phyloP scores from a whole-genome alignment of 2,797 vertebrate species.

The Diplodus puntazzo region DNA sequence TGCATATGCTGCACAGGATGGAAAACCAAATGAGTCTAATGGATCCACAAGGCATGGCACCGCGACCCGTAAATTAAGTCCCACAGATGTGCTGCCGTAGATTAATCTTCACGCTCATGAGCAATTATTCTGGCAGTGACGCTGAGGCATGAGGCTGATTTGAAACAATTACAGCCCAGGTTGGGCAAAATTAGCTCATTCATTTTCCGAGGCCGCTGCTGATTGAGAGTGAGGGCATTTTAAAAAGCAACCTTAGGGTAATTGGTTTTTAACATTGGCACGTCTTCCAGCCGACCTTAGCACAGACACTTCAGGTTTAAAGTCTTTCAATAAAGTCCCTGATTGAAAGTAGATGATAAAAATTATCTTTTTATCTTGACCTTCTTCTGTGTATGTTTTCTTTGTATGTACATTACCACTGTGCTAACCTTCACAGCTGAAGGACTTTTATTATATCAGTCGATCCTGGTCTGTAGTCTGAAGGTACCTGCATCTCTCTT shows the following conservation, averaged over 20 bases:
- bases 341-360: conserved; percentile 12
- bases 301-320: conserved; percentile 10
- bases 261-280: conserved; percentile 64
- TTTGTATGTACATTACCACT: conserved; percentile 1
- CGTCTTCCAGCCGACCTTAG: conserved; percentile 49
- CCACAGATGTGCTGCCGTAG: conserved; percentile 84
- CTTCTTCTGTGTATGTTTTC: conserved; percentile 17
- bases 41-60: conserved; percentile 67
- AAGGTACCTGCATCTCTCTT: conserved; percentile 39
- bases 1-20: conserved; percentile 56
- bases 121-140: conserved; percentile 79
- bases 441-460: conserved; percentile 42
- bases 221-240: conserved; percentile 72
- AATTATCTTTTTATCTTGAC: conserved; percentile 24
- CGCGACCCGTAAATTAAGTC: conserved; percentile 78
- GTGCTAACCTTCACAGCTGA: conserved; percentile 53
- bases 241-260: conserved; percentile 53
- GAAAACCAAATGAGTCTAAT: conserved; percentile 72
- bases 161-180: conserved; percentile 84
- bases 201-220: conserved; percentile 64
- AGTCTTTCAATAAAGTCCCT: not conserved
- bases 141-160: conserved; percentile 83
- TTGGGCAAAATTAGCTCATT: conserved; percentile 80
- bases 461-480: conserved; percentile 32
- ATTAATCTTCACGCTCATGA: conserved; percentile 82